Evolutionary conservation across 2,113 vertebrate species (phyloP).

Genomic region (Ophthalmolycus amberensis): DNA sequence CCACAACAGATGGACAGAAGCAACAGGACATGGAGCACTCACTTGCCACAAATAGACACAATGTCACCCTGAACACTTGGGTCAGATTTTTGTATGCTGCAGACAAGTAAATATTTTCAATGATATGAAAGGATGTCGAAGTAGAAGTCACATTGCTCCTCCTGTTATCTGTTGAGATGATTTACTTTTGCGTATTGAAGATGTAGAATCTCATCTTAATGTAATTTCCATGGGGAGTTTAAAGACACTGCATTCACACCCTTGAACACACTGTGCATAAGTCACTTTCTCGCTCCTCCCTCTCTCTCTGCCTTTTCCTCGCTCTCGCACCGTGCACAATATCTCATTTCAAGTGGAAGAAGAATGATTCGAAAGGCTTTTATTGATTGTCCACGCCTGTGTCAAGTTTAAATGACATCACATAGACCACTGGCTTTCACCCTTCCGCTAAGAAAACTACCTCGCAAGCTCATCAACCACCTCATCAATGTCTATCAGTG

Average conservation of each 20-base stretch:
- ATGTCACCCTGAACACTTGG: constrained; percentile 11
- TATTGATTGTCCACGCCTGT: constrained; percentile 66
- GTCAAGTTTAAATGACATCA: constrained; percentile 66
- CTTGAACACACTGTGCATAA: constrained; percentile 15
- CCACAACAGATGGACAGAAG: constrained; percentile 61
- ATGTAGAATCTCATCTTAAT: constrained; percentile 38
- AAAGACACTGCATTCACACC: constrained; percentile 33
- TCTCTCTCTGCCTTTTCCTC: constrained; percentile 2
- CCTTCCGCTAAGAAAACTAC: constrained; percentile 41
- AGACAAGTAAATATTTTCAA: neutral
- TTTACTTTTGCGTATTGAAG: neutral
- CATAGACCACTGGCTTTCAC: constrained; percentile 33
- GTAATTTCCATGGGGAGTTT: constrained; percentile 56
- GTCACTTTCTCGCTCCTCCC: neutral
- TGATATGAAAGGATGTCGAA: neutral
- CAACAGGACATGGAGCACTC: constrained; percentile 27
- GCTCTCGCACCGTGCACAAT: constrained; percentile 52
- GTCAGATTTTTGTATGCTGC: neutral
- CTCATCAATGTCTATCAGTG: constrained; percentile 61
- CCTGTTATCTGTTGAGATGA: constrained; percentile 5
- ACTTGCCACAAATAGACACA: constrained; percentile 13
- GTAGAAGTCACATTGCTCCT: neutral
- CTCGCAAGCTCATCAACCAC: constrained; percentile 58
- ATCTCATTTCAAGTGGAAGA: constrained; percentile 67
- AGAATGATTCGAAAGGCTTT: constrained; percentile 64